phyloP scores from a whole-genome alignment of 30 jellyfish, hydroid and myxozoan species.

The Cassiopea andromeda region DNA sequence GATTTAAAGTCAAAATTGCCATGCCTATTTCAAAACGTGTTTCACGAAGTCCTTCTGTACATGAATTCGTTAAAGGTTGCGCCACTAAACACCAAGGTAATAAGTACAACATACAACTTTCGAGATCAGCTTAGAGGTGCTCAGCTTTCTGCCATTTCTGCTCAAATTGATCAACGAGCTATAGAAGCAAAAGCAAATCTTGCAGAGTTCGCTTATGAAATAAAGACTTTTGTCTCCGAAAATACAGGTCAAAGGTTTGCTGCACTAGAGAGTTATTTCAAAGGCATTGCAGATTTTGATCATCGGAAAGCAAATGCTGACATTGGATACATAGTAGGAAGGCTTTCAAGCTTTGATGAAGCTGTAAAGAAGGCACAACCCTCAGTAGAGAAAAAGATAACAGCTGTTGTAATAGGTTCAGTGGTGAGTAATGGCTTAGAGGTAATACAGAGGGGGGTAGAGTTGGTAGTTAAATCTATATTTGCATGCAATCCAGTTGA shows the following conservation, averaged over 20 bases:
- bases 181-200: constrained; percentile 14
- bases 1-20: constrained; percentile 20
- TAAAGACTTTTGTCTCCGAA: constrained; percentile 43
- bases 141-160: constrained; percentile 31
- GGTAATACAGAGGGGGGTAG: not conserved
- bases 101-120: constrained; percentile 3
- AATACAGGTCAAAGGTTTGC: constrained; percentile 35
- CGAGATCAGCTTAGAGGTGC: constrained; percentile 13
- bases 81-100: constrained; percentile 39
- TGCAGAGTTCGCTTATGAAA: constrained; percentile 35
- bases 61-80: constrained; percentile 10
- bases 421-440: constrained; percentile 7
- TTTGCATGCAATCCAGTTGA: constrained; percentile 38
- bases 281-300: constrained; percentile 62
- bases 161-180: constrained; percentile 31
- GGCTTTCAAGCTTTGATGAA: constrained; percentile 29
- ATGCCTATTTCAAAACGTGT: constrained; percentile 19
- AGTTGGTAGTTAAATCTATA: constrained; percentile 12
- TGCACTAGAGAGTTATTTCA: constrained; percentile 49
- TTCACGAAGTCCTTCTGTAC: constrained; percentile 8
- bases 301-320: constrained; percentile 52
- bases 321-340: constrained; percentile 14
- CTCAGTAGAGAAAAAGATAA: not conserved
- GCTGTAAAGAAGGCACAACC: constrained; percentile 22
- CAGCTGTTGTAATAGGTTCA: constrained; percentile 21